A percentile compares a stretch with the other conserved stretches of the same genome.
Evolutionary conservation across 2,797 vertebrate genomes (phyloP).

Genomic region (Parauchenoglanis ngamensis): DNA sequence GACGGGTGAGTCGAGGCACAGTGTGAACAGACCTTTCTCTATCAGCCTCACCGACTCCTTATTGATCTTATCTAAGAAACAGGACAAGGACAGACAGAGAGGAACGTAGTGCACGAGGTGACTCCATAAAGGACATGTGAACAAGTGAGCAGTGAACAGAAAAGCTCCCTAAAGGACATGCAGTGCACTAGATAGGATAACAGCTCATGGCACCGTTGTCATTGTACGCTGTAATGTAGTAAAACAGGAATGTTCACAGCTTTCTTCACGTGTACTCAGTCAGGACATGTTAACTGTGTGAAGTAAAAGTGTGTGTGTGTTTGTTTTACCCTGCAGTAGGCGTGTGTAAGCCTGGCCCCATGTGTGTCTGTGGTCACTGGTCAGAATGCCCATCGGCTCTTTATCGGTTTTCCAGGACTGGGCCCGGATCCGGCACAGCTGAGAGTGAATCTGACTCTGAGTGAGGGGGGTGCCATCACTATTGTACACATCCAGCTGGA

Average conservation of each 20-base stretch:
- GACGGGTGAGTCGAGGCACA: slow-evolving; percentile 83
- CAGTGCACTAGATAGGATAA: not conserved
- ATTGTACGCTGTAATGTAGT: not conserved
- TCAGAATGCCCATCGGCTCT: slow-evolving; percentile 84
- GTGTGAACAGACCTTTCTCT: slow-evolving; percentile 78
- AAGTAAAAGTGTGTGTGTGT: slow-evolving; percentile 6
- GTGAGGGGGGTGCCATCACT: slow-evolving; percentile 82
- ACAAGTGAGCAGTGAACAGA: not conserved
- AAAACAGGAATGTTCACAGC: not conserved
- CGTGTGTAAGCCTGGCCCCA: slow-evolving; percentile 82
- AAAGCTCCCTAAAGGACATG: not conserved
- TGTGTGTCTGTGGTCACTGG: slow-evolving; percentile 83
- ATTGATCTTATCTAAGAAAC: slow-evolving; percentile 78
- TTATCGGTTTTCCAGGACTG: slow-evolving; percentile 87
- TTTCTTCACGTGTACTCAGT: not conserved
- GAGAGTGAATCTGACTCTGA: slow-evolving; percentile 81
- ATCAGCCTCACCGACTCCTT: slow-evolving; percentile 81
- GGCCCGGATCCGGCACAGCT: slow-evolving; percentile 78
- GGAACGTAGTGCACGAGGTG: not conserved
- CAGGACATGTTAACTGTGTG: not conserved
- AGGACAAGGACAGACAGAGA: not conserved
- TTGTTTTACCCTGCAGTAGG: slow-evolving; percentile 68
- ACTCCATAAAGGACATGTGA: too few relatives aligned
- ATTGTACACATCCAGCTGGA: slow-evolving; percentile 85
- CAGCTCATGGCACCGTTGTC: too few relatives aligned